A percentile compares a stretch with the other conserved stretches of the same genome.
phyloP scores from a whole-genome alignment of 2,888 invertebrate genomes.

The Brachypalpus laphriformis region DNA sequence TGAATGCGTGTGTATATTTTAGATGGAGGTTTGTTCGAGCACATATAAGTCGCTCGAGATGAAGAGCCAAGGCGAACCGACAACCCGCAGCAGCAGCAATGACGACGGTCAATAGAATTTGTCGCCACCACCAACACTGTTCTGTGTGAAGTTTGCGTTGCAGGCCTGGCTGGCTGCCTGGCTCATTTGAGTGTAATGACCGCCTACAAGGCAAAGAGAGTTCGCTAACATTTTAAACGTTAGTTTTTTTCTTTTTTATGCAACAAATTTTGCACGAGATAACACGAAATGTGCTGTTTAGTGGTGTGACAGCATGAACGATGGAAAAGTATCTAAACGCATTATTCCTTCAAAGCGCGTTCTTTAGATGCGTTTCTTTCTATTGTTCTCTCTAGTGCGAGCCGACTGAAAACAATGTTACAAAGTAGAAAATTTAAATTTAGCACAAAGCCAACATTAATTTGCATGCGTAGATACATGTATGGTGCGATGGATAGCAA shows the following conservation, averaged over 20 bases:
- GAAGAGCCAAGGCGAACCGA: constrained; percentile 57
- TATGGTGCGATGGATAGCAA: background rate
- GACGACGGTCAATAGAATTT: constrained; percentile 73
- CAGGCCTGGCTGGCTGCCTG: constrained; percentile 44
- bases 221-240: constrained; percentile 70
- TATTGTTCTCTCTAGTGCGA: constrained; percentile 5
- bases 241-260: constrained; percentile 27
- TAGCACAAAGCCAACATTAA: constrained; percentile 52
- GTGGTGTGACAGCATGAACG: constrained; percentile 10
- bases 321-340: constrained; percentile 24
- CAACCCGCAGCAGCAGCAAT: constrained; percentile 31
- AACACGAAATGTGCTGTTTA: constrained; percentile 37
- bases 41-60: constrained; percentile 38
- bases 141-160: constrained; percentile 18
- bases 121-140: constrained; percentile 33
- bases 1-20: background rate
- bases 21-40: constrained; percentile 25
- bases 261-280: constrained; percentile 66
- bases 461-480: constrained; percentile 35
- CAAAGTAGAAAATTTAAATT: background rate
- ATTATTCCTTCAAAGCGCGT: constrained; percentile 24
- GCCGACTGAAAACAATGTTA: constrained; percentile 16
- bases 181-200: constrained; percentile 59
- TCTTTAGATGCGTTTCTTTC: constrained; percentile 5
- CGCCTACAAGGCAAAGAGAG: constrained; percentile 72